Evolutionary conservation across 2,888 invertebrate species (phyloP).

Genomic region (Steinernema scapterisci): DNA sequence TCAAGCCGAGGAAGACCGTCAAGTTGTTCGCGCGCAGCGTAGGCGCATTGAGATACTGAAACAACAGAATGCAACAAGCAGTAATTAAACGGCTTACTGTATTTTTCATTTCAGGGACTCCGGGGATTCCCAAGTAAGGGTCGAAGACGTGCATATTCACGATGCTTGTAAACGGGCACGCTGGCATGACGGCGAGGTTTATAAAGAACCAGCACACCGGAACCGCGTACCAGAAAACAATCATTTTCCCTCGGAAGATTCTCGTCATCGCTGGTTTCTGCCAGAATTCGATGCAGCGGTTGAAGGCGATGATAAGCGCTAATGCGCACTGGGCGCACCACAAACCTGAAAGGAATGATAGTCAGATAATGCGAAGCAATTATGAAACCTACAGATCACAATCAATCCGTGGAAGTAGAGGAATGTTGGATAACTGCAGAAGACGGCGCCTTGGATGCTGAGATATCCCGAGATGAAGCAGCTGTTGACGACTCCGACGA

Average conservation of each 20-base stretch:
- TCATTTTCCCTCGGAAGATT: not conserved
- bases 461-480: conserved; percentile 38
- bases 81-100: not conserved
- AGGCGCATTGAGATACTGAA: not conserved
- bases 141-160: not conserved
- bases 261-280: not conserved
- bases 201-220: not conserved
- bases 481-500: conserved; percentile 34
- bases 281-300: conserved; percentile 28
- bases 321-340: not conserved
- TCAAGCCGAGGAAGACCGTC: not conserved
- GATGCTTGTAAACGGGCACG: not conserved
- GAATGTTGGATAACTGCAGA: conserved; percentile 23
- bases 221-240: not conserved
- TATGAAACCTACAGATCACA: conserved; percentile 6
- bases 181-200: not conserved
- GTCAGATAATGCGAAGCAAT: not conserved
- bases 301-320: not conserved
- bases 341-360: not conserved
- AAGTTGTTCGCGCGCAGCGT: not conserved
- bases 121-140: conserved; percentile 7
- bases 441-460: conserved; percentile 36
- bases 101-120: not conserved
- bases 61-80: not conserved
- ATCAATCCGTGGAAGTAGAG: not conserved